Base-by-base conservation (phyloP, 2,797 vertebrate genomes). In the Anniella stebbinsi region DNA sequence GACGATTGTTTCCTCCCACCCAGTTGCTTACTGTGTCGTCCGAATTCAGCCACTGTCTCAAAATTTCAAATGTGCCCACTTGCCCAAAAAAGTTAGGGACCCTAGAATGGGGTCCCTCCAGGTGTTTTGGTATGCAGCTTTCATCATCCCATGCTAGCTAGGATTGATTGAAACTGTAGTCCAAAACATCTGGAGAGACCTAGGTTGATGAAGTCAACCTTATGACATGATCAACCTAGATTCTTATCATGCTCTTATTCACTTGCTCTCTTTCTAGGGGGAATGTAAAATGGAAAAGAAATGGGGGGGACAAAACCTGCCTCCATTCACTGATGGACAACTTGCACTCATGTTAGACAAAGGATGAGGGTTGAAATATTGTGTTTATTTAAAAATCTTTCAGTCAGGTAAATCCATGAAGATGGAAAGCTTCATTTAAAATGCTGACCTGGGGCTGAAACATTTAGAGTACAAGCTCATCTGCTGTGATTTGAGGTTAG, bases 381-480 rank as follows among this genome's bases (percentile, higher is more conserved):
- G 63, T 60, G 41, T 86, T 90, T 87, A 92, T 93, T 80, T 88
- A 76, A 89, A 51, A 91, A 70, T 67, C 5, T 54, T 0, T 86
- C 86, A 87, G 77, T 54, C 11, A 18, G 70, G 25, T 80, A 76
- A 7, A 81, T 60, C 10, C 57, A 69, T 13, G 78, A 90, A 86
- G 36, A 81, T 67, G 57, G 23, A n/a, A 57, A 66, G 41, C 83
- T 84, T 88, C 73, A 57, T 83, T 92, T 91, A 80, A 63, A 87
- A n/a, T 81, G 45, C 45, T 76, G 73, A 87, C 21, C 84, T 67
- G 5, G 30, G 54, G 60, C 73, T 77, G 75, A 83, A 94, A 84
- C 77, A 66, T 91, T 94, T 92, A 89, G 30, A 90, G 87, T 82
- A 76, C 70, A 86, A 60, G 48, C 33, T 88, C 83, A 90, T 89